Base-by-base conservation (phyloP, 2,888 invertebrate species). In the Ormyrus labotus region DNA sequence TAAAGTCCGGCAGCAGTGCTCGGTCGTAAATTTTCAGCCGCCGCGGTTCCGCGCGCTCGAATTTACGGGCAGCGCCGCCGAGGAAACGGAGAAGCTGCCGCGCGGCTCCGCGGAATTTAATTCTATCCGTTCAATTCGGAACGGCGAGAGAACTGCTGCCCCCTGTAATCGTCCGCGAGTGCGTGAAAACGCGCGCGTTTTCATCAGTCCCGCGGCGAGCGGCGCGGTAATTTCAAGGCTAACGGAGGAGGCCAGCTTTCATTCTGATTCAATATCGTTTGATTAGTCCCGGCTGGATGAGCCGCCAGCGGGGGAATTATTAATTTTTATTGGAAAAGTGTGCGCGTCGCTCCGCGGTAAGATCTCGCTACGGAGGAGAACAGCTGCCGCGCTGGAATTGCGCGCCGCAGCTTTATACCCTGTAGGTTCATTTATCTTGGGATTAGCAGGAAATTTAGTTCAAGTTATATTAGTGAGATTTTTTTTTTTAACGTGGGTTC, bases 91-190 rank as follows among this genome's bases (percentile, higher is more conserved):
- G 51, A 34, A 51, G 34, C 19, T 19, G 13, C 58, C 58, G 50
- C 45, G 53, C 19, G 1, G 58, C 19, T 19, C 19, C 48, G 51
- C 48, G 67, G 65, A 73, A 80, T 80, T 80, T 64, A 69, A 80
- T 80, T 80, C 69, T 60, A 75, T 80, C 74, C 80, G 48, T 74
- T 80, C 74, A 75, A 70, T 75, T 79, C 70, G 19, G 70, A 73
- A 63, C 47, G 79, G 63, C 48, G 67, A 19, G 19, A 19, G 19
- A 19, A 19, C 65, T 34, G 19, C 58, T 67, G 61, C 34, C 63
- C 60, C 70, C 64, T 79, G 78, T 63, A 79, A 79, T 79, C 73
- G 73, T n/a, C 7, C 0, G 55, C 53, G 48, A 8, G 57, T 45
- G 34, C 72, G 19, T 19, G 19, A 19, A 19, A 19, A 19, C 2